A percentile compares a stretch with the other conserved stretches of the same genome.
Conservation (phyloP, 2,113 vertebrate species). For the Oceanites oceanicus region DNA sequence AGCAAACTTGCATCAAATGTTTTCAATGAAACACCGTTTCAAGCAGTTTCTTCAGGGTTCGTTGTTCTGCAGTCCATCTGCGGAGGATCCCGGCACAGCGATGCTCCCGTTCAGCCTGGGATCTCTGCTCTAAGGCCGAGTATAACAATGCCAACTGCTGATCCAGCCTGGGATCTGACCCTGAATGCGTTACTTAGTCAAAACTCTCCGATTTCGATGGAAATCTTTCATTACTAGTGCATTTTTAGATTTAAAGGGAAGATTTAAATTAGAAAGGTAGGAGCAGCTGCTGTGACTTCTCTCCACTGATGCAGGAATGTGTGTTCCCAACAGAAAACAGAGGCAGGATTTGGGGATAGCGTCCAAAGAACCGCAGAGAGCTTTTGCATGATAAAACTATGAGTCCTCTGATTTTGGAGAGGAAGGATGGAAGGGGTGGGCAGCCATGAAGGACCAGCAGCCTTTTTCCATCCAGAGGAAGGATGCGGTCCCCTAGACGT, state of each 20-base stretch:
- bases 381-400: not conserved
- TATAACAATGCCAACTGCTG: not conserved
- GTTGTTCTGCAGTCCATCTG: not conserved
- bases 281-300: not conserved
- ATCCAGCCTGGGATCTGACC: not conserved
- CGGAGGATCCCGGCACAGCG: not conserved
- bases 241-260: not conserved
- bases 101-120: not conserved
- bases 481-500: not conserved
- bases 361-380: not conserved
- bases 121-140: not conserved
- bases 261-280: not conserved
- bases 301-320: not conserved
- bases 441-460: not conserved
- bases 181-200: not conserved
- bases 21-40: not conserved
- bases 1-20: not conserved
- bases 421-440: not conserved
- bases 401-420: slow-evolving; percentile 43
- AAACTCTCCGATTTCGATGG: not conserved
- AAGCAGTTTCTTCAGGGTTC: not conserved
- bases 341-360: not conserved
- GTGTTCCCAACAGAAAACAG: not conserved
- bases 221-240: not conserved
- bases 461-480: not conserved